phyloP scores from a whole-genome alignment of 2,888 invertebrate genomes.

The Steinernema carpocapsae region DNA sequence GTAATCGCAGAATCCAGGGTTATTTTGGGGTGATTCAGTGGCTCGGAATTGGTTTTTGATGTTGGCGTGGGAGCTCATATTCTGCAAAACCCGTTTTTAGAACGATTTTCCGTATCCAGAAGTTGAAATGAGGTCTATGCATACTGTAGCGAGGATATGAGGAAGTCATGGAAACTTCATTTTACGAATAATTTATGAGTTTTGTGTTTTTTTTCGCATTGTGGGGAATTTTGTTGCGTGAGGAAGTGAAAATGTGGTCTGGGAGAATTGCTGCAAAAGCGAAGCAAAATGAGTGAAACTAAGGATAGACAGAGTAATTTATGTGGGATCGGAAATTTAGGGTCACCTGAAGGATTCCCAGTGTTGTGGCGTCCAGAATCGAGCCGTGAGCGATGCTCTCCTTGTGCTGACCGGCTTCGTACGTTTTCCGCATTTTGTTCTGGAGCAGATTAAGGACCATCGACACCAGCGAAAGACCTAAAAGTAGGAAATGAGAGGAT shows the following conservation, averaged over 20 bases:
- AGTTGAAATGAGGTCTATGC: no score
- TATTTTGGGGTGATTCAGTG: neutral
- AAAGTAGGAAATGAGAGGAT: no score
- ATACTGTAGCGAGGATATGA: no score
- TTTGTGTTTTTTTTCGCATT: no score
- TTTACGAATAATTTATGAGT: no score
- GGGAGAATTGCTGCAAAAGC: no score
- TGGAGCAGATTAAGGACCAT: constrained; percentile 62
- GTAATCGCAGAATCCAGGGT: neutral
- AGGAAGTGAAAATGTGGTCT: no score
- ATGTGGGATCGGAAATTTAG: neutral
- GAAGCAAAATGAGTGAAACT: no score
- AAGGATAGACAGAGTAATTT: no score
- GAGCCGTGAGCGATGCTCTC: neutral
- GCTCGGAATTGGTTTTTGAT: neutral
- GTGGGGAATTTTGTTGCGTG: no score
- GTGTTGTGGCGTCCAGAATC: constrained; percentile 34
- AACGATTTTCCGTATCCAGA: constrained; percentile 42
- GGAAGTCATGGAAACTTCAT: no score
- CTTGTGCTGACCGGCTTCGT: constrained; percentile 51
- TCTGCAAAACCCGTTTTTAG: constrained; percentile 47
- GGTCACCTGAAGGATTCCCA: constrained; percentile 43
- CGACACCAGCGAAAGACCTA: constrained; percentile 74
- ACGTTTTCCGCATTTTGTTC: constrained; percentile 54
- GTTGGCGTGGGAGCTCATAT: constrained; percentile 26